Evolutionary conservation across 2,888 invertebrate genomes (phyloP), one percentile per base, ranked within the genome.

Genomic region (Tachystola acroxantha): DNA sequence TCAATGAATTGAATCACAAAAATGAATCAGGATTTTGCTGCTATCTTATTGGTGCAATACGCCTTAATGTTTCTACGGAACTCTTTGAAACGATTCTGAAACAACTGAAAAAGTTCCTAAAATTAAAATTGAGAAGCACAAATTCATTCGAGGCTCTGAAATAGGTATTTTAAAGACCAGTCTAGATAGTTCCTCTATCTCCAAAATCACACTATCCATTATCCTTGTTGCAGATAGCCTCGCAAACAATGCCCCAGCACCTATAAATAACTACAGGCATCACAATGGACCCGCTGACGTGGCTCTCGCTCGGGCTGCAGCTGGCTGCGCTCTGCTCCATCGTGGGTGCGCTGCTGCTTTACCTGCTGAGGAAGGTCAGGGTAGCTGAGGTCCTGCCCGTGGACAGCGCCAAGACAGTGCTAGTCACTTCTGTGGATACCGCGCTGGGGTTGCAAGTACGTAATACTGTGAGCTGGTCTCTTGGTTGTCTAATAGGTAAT

Each of bases 351-450:
- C 88, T 95, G 52, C 85, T 95, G 47, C 84, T 94, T 52, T 95
- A 95, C 65, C 79, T 95, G 50, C 84, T 94, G 52, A 89, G 93
- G 69, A 94, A 94, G 76, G 93, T 93, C 42, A 89, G 91, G 51
- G 88, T 89, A 32, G 84, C 89, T 1, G 88, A 88, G 50, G 82
- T 88, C 32, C 65, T 80, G 42, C 88, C 88, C 1, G 79, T 84
- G 7, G 92, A 91, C 52, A 91, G 91, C 50, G 93, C 93, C 38
- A 91, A 92, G 68, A 91, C 92, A 32, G 91, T 95, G 30, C 88
- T 95, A 40, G 91, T 95, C 43, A 95, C 95, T 16, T 94, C 92
- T 39, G 93, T 93, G 42, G 94, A 94, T 52, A 94, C 93, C 38
- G 93, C 93, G 26, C 88, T 94, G 42, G 95, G 94, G 32, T 81